These are phyloP conservation scores for Tapirus terrestris DNA, from an alignment of 2,113 vertebrate species.

Conservation along the genomic window DNA sequence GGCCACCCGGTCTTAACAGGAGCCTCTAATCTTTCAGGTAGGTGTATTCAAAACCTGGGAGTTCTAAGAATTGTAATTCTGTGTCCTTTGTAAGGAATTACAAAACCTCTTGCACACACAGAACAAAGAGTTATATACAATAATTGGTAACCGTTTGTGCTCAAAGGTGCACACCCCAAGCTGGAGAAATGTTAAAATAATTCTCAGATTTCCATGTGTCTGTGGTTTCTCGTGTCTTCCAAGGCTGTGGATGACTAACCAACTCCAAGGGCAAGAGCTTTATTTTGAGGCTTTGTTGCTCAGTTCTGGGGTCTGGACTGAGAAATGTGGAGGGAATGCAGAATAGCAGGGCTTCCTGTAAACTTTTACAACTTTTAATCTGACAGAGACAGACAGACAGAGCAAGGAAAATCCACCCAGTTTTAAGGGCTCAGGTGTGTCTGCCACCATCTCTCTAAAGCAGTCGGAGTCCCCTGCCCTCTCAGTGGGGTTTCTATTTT, in stretches of 20 bases:
- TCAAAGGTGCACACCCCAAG: neutral
- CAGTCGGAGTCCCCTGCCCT: too few relatives aligned
- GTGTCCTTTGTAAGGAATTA: neutral
- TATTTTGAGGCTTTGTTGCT: neutral
- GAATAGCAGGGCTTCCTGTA: neutral
- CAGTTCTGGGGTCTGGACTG: neutral
- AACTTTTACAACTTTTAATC: neutral
- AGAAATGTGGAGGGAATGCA: neutral
- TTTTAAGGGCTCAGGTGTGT: fast-evolving
- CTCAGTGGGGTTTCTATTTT: neutral
- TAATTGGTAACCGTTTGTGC: fast-evolving
- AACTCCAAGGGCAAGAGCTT: neutral
- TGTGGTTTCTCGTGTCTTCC: neutral
- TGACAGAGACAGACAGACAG: neutral
- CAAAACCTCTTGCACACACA: neutral
- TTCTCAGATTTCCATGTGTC: fast-evolving
- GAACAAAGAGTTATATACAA: neutral
- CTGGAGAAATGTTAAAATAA: too few relatives aligned
- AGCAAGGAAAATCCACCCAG: fast-evolving
- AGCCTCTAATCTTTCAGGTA: neutral
- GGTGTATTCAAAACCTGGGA: neutral
- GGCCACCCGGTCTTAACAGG: neutral
- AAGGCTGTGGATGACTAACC: neutral
- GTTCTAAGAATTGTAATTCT: neutral
- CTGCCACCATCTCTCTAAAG: neutral